These are phyloP conservation scores for Barbus barbus DNA, from an alignment of 2,113 vertebrate genomes.

Conservation along the genomic window DNA sequence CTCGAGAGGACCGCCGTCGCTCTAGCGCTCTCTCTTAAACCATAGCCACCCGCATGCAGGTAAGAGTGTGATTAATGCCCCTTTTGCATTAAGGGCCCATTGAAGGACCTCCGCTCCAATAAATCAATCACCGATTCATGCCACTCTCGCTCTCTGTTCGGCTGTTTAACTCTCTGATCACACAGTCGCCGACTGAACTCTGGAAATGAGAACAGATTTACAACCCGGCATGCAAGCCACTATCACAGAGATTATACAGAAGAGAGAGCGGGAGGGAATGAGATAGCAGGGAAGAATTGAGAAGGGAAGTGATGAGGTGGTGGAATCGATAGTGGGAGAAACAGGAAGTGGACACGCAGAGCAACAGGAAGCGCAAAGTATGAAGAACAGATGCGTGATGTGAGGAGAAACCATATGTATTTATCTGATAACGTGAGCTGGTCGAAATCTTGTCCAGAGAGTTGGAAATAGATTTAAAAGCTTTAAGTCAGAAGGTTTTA, in stretches of 20 bases:
- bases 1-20: neutral
- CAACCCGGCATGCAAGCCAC: slow-evolving; percentile 30
- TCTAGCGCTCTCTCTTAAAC: neutral
- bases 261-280: neutral
- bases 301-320: too few relatives aligned
- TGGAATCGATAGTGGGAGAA: neutral
- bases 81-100: slow-evolving; percentile 13
- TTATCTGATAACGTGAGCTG: neutral
- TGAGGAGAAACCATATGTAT: neutral
- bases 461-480: neutral
- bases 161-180: slow-evolving; percentile 49
- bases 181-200: slow-evolving; percentile 34
- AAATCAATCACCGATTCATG: slow-evolving; percentile 38
- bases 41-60: slow-evolving; percentile 27
- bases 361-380: neutral
- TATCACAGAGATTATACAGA: slow-evolving; percentile 7
- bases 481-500: neutral
- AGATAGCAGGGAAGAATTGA: neutral
- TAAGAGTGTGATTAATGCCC: slow-evolving; percentile 40
- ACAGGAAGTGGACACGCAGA: neutral
- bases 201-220: slow-evolving; percentile 50
- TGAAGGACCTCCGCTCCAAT: slow-evolving; percentile 30
- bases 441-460: neutral
- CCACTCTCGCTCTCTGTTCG: neutral
- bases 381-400: neutral